These are phyloP conservation scores for Eupithecia exiguata DNA, from an alignment of 2,888 invertebrate genomes.

Conservation along the genomic window DNA sequence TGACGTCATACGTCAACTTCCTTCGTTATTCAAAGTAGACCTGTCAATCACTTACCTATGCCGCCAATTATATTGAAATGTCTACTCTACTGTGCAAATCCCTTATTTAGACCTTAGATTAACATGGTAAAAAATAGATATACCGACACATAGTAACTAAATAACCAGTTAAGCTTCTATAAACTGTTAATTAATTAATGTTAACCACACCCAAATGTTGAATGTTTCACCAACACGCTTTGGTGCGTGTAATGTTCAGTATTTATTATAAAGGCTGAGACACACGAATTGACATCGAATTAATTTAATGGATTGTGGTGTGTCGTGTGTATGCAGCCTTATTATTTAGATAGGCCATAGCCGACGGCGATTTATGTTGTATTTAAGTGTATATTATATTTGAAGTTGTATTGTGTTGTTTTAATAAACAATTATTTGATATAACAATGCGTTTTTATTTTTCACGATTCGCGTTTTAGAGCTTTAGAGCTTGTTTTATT, in stretches of 20 bases:
- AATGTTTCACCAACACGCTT: not conserved
- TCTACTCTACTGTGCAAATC: too few species aligned
- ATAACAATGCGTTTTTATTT: slow-evolving; percentile 15
- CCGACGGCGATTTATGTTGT: slow-evolving; percentile 28
- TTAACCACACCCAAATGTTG: not conserved
- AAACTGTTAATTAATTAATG: not conserved
- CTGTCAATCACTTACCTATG: too few species aligned
- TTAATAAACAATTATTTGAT: slow-evolving; percentile 44
- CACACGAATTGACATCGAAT: slow-evolving; percentile 1
- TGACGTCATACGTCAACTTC: too few species aligned
- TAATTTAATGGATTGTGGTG: slow-evolving; percentile 14
- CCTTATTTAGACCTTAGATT: too few species aligned
- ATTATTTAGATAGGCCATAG: slow-evolving; percentile 36
- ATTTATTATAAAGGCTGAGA: not conserved
- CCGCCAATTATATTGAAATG: too few species aligned
- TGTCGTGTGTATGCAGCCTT: slow-evolving; percentile 34
- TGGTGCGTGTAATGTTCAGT: not conserved
- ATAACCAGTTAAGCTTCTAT: not conserved
- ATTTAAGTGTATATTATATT: slow-evolving; percentile 42
- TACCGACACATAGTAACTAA: not conserved
- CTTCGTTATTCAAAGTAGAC: too few species aligned
- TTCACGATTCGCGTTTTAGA: not conserved
- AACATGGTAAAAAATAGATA: not conserved
- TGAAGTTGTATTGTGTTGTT: slow-evolving; percentile 47
- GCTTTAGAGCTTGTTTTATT: too few species aligned